These are phyloP conservation scores for Pseudococcus jackbeardsleyi DNA, from an alignment of 2,888 invertebrate genomes.

Conservation along the genomic window DNA sequence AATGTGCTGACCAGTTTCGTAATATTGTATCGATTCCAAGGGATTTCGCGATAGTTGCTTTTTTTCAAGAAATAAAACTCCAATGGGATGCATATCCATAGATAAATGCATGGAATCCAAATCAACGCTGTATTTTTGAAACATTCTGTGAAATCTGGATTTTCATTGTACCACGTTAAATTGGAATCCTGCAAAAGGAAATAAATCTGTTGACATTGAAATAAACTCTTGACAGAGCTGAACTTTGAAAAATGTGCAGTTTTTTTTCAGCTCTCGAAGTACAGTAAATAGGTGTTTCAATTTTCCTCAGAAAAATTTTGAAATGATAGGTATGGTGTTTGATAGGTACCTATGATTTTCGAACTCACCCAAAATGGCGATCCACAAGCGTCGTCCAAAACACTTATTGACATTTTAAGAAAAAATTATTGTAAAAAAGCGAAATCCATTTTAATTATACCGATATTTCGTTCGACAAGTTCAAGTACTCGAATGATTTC, in stretches of 20 bases:
- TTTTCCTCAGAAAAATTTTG: no score
- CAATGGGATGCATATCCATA: slow-evolving; percentile 84
- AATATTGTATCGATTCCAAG: slow-evolving; percentile 79
- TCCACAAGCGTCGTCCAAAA: slow-evolving; percentile 60
- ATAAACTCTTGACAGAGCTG: no score
- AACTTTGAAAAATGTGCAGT: no score
- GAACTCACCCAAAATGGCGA: slow-evolving; percentile 66
- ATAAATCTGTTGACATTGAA: neutral
- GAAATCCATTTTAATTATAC: no score
- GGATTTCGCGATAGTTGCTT: slow-evolving; percentile 84
- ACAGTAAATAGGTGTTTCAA: no score
- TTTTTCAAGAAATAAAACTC: slow-evolving; percentile 82
- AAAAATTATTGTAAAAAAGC: neutral
- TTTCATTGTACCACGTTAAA: slow-evolving; percentile 84
- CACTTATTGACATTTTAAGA: neutral
- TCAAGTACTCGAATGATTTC: no score
- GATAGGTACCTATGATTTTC: no score
- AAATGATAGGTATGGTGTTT: no score
- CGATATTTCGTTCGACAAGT: no score
- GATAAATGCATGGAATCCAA: slow-evolving; percentile 89
- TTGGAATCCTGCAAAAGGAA: slow-evolving; percentile 76
- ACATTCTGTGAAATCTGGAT: slow-evolving; percentile 90
- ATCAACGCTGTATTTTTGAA: slow-evolving; percentile 91
- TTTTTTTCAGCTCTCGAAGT: no score
- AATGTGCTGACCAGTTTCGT: slow-evolving; percentile 75